Conservation (phyloP, 2,113 vertebrate genomes). For the Loxodonta africana region DNA sequence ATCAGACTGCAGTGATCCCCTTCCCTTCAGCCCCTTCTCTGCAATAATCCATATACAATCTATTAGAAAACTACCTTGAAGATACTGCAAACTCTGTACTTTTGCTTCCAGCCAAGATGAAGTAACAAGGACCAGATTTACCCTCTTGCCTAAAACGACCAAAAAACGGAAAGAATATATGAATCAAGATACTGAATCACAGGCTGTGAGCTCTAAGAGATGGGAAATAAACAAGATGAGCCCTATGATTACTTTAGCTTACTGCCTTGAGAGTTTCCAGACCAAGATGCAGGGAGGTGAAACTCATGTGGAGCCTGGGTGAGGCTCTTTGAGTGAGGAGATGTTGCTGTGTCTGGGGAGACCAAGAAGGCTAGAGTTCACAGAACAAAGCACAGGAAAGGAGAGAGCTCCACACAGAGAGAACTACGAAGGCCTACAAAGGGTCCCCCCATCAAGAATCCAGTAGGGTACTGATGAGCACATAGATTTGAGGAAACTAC, state of each 20-base stretch:
- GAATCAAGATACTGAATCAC: too few relatives aligned
- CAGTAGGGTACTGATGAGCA: background rate
- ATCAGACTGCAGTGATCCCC: background rate
- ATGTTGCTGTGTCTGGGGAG: background rate
- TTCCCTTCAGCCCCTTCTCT: background rate
- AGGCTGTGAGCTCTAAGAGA: too few relatives aligned
- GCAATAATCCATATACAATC: background rate
- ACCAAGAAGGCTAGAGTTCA: background rate
- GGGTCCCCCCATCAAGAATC: background rate
- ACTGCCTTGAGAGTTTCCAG: background rate
- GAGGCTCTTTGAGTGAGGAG: background rate
- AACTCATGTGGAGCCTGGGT: background rate
- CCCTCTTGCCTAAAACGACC: too few relatives aligned
- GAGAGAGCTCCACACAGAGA: background rate
- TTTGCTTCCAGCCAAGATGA: background rate
- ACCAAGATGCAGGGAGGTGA: background rate
- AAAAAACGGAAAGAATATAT: too few relatives aligned
- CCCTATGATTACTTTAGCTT: background rate
- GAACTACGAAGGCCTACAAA: background rate
- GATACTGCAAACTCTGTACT: background rate
- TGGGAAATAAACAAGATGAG: too few relatives aligned
- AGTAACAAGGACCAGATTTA: too few relatives aligned
- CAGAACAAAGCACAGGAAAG: background rate
- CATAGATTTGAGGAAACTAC: background rate
- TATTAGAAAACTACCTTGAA: constrained; percentile 1